Conservation (phyloP, 2,797 vertebrate species). For the Sebastes kiyomatsui region DNA sequence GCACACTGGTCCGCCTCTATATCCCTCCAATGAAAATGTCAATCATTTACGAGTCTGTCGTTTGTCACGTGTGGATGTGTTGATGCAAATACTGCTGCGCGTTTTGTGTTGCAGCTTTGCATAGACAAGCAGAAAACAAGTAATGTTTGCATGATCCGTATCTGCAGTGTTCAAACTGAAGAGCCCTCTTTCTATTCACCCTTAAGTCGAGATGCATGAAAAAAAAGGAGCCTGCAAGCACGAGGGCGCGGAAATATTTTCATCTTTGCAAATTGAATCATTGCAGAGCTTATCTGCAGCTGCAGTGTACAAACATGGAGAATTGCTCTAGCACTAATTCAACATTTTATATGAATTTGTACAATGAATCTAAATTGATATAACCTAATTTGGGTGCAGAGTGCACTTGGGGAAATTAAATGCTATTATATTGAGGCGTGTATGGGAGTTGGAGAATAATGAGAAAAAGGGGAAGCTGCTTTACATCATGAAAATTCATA, state of each 20-base stretch:
- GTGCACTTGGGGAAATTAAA: conserved; percentile 13
- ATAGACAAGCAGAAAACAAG: conserved; percentile 16
- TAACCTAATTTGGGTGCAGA: conserved; percentile 22
- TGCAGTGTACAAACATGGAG: conserved; percentile 27
- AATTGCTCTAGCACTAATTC: conserved; percentile 21
- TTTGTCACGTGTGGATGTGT: neutral
- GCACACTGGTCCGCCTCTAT: conserved; percentile 5
- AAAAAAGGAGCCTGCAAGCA: conserved; percentile 20
- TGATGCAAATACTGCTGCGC: conserved; percentile 1
- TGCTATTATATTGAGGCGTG: neutral
- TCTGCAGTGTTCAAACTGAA: conserved; percentile 16
- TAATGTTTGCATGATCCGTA: neutral
- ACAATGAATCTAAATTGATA: conserved; percentile 33
- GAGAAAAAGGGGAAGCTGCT: neutral
- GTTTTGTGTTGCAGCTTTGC: conserved; percentile 18
- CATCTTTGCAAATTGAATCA: conserved; percentile 55
- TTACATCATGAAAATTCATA: neutral
- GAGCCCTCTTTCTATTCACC: conserved; percentile 1
- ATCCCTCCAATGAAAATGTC: conserved; percentile 46
- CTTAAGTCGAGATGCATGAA: conserved; percentile 16
- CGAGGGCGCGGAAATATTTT: conserved; percentile 39
- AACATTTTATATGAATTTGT: conserved; percentile 39
- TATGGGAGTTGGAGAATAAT: neutral
- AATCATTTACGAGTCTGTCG: conserved; percentile 28
- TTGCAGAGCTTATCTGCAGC: conserved; percentile 36